These are phyloP conservation scores for Gymnocephalus cernua DNA, from an alignment of 2,113 vertebrate species.

Conservation along the genomic window DNA sequence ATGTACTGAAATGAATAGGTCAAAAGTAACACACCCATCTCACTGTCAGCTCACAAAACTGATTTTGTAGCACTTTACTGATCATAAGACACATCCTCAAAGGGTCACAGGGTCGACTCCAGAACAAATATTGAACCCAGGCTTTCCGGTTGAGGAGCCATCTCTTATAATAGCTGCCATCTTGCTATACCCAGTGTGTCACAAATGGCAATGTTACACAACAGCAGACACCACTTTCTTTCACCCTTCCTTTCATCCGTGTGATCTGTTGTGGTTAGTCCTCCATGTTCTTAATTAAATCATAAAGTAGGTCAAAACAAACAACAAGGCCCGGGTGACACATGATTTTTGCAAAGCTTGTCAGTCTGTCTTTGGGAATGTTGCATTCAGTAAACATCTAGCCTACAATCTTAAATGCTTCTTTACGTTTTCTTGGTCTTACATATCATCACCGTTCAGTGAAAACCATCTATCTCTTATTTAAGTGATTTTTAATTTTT, in stretches of 20 bases:
- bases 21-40: background rate
- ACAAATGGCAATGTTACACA: constrained; percentile 68
- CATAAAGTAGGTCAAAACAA: constrained; percentile 68
- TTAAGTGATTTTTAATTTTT: background rate
- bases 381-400: background rate
- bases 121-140: constrained; percentile 7
- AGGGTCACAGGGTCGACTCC: background rate
- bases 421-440: background rate
- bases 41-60: background rate
- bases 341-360: constrained; percentile 23
- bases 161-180: constrained; percentile 12
- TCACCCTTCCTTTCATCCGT: constrained; percentile 51
- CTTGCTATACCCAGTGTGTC: constrained; percentile 32
- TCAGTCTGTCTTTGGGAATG: constrained; percentile 18
- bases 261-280: constrained; percentile 49
- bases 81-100: background rate
- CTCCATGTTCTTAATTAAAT: constrained; percentile 68
- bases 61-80: background rate
- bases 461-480: background rate
- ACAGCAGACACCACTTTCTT: constrained; percentile 44
- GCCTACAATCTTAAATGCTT: constrained; percentile 1
- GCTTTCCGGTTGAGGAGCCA: constrained; percentile 9
- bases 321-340: constrained; percentile 33
- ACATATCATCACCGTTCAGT: background rate
- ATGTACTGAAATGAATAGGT: constrained; percentile 19